Evolutionary conservation across 2,888 invertebrate genomes (phyloP), one percentile per base, ranked within the genome.

Genomic region (Euzophera pinguis): DNA sequence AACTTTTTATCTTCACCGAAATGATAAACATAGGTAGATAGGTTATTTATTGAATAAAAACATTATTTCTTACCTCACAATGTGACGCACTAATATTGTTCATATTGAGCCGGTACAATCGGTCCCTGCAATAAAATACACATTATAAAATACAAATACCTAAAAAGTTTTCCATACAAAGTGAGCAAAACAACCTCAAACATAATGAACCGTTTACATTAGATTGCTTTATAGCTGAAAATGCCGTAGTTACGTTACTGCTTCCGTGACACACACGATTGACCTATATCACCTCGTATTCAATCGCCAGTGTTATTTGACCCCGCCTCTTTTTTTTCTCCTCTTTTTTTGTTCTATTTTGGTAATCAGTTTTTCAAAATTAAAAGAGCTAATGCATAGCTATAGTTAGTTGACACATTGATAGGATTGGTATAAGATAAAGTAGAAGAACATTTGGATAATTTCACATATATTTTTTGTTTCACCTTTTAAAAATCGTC

Each of bases 21-120:
- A n/a, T n/a, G n/a, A n/a, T n/a, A n/a, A n/a, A n/a, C n/a, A n/a
- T n/a, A n/a, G n/a, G n/a, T n/a, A n/a, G n/a, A n/a, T 22, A 22
- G 3, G 2, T 22, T 22, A 22, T 2, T 32, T 6, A 32, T 10
- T 32, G 7, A 32, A 6, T 52, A 43, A 1, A 45, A 61, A 39
- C 38, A 55, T 50, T 41, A 37, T 34, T 41, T 55, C 85, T 83
- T 75, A 90, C 96, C 91, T 96, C 95, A 82, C 96, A 96, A 79
- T 93, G 94, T 61, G 96, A 95, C 74, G 95, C 93, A 84, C 95
- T 96, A 83, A 96, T 95, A 86, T 96, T 96, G 91, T 95, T 95
- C 84, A 96, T 92, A 84, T 96, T 96, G 73, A 96, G 92, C 74
- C 94, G 91, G 89, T 93, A 96, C 65, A 96, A 92, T 71, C 95